These are phyloP conservation scores for Umimayanthus chanpuru DNA, from an alignment of 92 coral and sea anemone species.

Conservation along the genomic window DNA sequence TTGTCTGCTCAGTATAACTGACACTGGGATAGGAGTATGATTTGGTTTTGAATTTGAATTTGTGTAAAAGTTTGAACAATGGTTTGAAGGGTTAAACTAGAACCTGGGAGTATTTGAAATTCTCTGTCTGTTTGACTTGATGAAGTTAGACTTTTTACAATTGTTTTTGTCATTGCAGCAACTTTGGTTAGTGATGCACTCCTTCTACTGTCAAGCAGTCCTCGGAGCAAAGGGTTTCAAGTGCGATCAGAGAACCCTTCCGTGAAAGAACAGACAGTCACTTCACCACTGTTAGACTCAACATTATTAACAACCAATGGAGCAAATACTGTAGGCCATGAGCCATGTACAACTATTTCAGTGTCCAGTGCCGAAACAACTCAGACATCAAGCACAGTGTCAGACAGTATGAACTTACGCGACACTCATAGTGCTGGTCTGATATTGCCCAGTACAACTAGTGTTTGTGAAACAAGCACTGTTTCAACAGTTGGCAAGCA, in stretches of 20 bases:
- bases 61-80: too few species aligned
- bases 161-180: constrained; percentile 47
- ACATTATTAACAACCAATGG: not conserved
- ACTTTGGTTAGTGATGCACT: constrained; percentile 75
- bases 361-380: not conserved
- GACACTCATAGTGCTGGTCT: not conserved
- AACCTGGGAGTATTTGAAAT: too few species aligned
- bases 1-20: too few species aligned
- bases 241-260: not conserved
- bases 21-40: too few species aligned
- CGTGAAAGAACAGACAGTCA: not conserved
- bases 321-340: not conserved
- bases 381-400: constrained; percentile 10
- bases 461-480: not conserved
- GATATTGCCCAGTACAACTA: not conserved
- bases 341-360: not conserved
- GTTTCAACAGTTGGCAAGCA: not conserved
- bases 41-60: too few species aligned
- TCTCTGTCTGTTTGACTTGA: too few species aligned
- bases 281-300: not conserved
- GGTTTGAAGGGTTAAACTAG: too few species aligned
- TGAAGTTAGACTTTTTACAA: not conserved
- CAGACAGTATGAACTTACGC: not conserved
- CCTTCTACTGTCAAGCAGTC: constrained; percentile 75
- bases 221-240: constrained; percentile 41